Evolutionary conservation across 2,888 invertebrate species (phyloP), one percentile per base, ranked within the genome.

Genomic region (Troides aeacus): DNA sequence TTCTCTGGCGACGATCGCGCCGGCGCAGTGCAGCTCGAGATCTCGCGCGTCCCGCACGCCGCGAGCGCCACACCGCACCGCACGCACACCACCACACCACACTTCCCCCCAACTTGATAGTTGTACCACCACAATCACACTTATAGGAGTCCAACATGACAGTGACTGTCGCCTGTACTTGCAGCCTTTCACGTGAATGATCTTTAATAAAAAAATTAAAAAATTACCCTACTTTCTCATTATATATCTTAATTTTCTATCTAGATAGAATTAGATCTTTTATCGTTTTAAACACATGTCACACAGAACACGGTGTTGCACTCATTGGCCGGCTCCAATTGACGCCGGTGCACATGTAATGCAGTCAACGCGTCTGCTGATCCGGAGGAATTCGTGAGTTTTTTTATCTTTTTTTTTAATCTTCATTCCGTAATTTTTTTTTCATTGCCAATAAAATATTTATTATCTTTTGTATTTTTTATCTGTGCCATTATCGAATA

Each of bases 11-110:
- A 75, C 76, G 78, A 72, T 67, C 74, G 73, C 72, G 79, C 79
- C 75, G 72, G 84, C 83, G 81, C 84, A 92, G 92, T 91, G 84
- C 81, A 82, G 81, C 81, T 73, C 83, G 74, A 82, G 85, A 83
- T 84, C 83, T 87, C 87, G 86, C 84, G 88, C 85, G 84, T 80
- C 85, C 84, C 86, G 86, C 86, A 85, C 90, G 89, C 81, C 78
- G 79, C 81, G 83, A 75, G 75, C 72, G 72, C 73, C 71, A 71
- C 74, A 75, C 74, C 74, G 69, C 65, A 70, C 72, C 8, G 1
- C 7, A 39, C 39, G 61, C 64, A 30, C 64, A 70, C 70, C 65
- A 71, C 70, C 76, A 75, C 73, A 73, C 76, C 75, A 72, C 70
- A 72, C 67, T 70, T 61, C 58, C 64, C 59, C 72, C 30, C 10